Evolutionary conservation across 2,797 vertebrate genomes (phyloP), one percentile per base, ranked within the genome.

Genomic region (Spea hammondii): DNA sequence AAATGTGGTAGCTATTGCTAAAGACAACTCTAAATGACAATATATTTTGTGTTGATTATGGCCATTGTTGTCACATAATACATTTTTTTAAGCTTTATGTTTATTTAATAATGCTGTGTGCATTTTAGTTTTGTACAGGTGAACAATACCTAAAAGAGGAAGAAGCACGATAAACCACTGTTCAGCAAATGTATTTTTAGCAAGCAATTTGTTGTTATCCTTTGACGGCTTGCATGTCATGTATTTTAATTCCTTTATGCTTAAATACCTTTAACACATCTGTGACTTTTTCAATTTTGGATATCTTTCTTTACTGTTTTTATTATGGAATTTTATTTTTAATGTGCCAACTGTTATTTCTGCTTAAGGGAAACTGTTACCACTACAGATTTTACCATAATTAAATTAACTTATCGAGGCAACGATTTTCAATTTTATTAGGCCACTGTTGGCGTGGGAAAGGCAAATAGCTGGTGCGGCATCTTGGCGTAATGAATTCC

Each of bases 101-200:
- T 17, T 62, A 6, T 62, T 62, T 62, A 32, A 48, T 50, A 47
- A 46, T 70, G 68, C 17, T n/a, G 55, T 65, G 10, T 66, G 32
- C 51, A 46, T 66, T 72, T 73, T 76, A 72, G 14, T 66, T 67
- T 13, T 59, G 17, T 11, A 45, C 71, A 60, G 47, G 67, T 57
- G 66, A 69, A 66, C 77, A 67, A 47, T 59, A 59, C 53, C 50
- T 47, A 80, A 67, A 53, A 62, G 55, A 74, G 44, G 72, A 65
- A 80, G 45, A 46, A 3, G 46, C 65, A 54, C 13, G 47, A 49
- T 68, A 71, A 79, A 55, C 70, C 62, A 53, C 60, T 17, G n/a
- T 60, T 67, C 5, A 51, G 8, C 8, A 13, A 57, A 72, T 72
- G n/a, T 80, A 76, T 80, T 77, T 81, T 81, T 68, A 69, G 69